Base-by-base conservation (phyloP, 2,113 vertebrate species). In the Smithornis capensis region DNA sequence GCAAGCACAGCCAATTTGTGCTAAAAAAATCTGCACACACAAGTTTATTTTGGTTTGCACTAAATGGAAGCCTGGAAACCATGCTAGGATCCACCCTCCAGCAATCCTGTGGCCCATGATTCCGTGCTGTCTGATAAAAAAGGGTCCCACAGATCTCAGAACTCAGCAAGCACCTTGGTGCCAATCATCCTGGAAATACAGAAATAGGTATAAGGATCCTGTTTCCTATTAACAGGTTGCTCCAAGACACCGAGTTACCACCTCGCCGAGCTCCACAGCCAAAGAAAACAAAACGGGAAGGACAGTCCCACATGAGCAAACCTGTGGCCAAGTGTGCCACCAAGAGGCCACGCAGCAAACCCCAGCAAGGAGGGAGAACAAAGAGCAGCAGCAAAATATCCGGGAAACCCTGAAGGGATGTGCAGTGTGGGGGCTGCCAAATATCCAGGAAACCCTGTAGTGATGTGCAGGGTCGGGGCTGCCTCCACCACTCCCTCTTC, bases 311-410 rank as follows among this genome's bases (percentile, higher is more conserved):
- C 2, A 6, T 5, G 25, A 67, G 31, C 55, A 76, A 95, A 95
- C 5, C 6, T 37, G 37, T 19, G 95, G 97, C 84, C 96, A 97
- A 97, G 97, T 47, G 68, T 95, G 97, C 97, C 98, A 98, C 96
- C 98, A 95, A 96, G 97, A 96, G 98, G 96, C 55, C 24, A 55
- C 6, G 2, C 62, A 28, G 38, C 42, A 59, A 59, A 80, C 90
- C 16, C 5, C 12, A 70, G 63, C 6, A 11, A 75, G 40, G n/a
- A 69, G 22, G 37, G 76, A 68, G 82, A 94, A 95, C 95, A 94
- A 92, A 94, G 87, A 78, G 82, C 73, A 82, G 56, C 57, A 69
- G 6, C 68, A 56, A 70, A 57, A 56, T 6, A 86, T 33, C 53
- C 42, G 21, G 52, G 87, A n/a, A 81, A 38, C 6, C 50, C 38